Conservation (phyloP, 2,113 vertebrate genomes). For the Lycocorax pyrrhopterus region DNA sequence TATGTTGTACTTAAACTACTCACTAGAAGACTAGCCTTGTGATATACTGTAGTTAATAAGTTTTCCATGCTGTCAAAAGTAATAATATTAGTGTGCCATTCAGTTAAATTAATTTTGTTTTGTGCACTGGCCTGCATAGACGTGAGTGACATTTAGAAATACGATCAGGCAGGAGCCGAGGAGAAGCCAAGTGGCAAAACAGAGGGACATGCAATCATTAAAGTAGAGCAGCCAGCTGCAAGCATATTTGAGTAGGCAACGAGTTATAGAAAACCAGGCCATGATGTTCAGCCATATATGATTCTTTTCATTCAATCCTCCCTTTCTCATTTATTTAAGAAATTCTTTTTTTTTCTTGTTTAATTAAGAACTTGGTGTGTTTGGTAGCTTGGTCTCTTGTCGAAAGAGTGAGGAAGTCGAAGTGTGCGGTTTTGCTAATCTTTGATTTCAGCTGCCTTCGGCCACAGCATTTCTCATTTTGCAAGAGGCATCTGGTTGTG, state of each 20-base stretch:
- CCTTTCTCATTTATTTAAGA: not conserved
- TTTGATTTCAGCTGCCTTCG: constrained; percentile 57
- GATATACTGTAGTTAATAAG: constrained; percentile 75
- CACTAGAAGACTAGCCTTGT: constrained; percentile 42
- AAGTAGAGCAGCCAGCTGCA: constrained; percentile 46
- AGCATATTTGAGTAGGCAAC: not conserved
- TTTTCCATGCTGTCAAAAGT: constrained; percentile 79
- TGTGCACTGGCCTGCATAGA: constrained; percentile 69
- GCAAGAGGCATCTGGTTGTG: constrained; percentile 56
- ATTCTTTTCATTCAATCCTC: not conserved
- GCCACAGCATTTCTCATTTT: constrained; percentile 23
- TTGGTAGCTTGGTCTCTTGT: constrained; percentile 29
- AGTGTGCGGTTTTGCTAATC: constrained; percentile 23
- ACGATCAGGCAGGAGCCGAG: constrained; percentile 58
- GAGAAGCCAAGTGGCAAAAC: constrained; percentile 54
- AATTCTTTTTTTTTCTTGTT: constrained; percentile 10
- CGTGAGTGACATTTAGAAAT: constrained; percentile 73
- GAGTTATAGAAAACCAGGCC: not conserved
- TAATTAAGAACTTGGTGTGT: not conserved
- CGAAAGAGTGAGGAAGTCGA: constrained; percentile 23
- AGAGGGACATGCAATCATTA: constrained; percentile 19
- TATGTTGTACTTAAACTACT: constrained; percentile 17
- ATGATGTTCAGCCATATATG: not conserved
- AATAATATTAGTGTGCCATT: constrained; percentile 74
- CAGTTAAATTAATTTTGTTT: constrained; percentile 80